phyloP scores from a whole-genome alignment of 2,113 vertebrate genomes.

The Ahaetulla prasina region DNA sequence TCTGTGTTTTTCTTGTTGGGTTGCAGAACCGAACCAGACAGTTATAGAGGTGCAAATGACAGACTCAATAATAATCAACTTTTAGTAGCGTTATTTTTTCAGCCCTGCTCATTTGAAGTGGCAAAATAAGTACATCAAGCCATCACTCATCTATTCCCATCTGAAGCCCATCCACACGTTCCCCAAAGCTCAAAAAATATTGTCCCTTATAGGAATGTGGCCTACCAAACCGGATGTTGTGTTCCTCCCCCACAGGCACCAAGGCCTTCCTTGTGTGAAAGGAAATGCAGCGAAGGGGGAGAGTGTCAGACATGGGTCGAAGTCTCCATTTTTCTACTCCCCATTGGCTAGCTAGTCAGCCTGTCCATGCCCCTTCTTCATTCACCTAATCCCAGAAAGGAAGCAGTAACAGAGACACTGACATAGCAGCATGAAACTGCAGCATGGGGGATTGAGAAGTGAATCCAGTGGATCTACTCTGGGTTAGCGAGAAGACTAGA shows the following conservation, averaged over 20 bases:
- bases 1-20: no score
- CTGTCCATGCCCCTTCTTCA: not conserved
- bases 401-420: not conserved
- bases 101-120: not conserved
- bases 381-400: not conserved
- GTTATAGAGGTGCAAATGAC: no score
- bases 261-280: not conserved
- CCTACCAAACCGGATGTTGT: not conserved
- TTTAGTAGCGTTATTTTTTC: not conserved
- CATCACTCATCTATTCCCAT: not conserved
- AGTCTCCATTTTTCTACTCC: not conserved
- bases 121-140: not conserved
- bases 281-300: not conserved
- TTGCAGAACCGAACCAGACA: no score
- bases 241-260: not conserved
- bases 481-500: not conserved
- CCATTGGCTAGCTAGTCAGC: not conserved
- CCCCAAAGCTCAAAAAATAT: not conserved
- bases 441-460: not conserved
- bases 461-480: not conserved
- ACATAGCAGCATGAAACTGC: not conserved
- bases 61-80: no score
- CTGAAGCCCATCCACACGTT: not conserved
- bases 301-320: not conserved
- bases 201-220: not conserved